phyloP scores from a whole-genome alignment of 2,797 vertebrate genomes.

The Hippocampus kuda region DNA sequence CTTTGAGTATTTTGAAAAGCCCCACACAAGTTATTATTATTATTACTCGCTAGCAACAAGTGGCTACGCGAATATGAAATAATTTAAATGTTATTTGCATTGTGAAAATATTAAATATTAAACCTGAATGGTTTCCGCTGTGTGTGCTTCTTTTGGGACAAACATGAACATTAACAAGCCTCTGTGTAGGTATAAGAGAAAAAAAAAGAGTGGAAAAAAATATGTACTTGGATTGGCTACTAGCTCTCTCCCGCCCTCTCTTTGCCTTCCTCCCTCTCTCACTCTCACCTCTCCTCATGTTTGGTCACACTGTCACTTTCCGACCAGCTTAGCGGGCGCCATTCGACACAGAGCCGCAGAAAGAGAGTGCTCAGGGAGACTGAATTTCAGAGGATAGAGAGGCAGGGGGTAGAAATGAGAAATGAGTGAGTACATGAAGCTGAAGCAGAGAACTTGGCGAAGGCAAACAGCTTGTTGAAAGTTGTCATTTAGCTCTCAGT shows the following conservation, averaged over 20 bases:
- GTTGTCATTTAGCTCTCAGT: constrained; percentile 12
- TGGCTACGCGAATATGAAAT: neutral
- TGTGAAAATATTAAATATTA: neutral
- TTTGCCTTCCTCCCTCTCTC: neutral
- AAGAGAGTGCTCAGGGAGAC: constrained; percentile 25
- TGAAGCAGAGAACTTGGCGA: constrained; percentile 27
- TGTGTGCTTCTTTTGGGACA: neutral
- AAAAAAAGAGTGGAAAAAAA: neutral
- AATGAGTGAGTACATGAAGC: constrained; percentile 28
- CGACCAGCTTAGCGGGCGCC: constrained; percentile 38
- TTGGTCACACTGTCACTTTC: constrained; percentile 34
- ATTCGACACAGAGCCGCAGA: constrained; percentile 23
- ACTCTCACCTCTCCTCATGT: constrained; percentile 30
- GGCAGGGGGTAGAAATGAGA: constrained; percentile 9
- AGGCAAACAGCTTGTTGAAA: constrained; percentile 32
- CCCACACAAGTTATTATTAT: too few relatives aligned
- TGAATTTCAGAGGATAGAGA: constrained; percentile 9
- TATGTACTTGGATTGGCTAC: neutral
- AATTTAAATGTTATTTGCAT: neutral
- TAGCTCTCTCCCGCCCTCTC: constrained; percentile 7
- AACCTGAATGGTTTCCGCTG: neutral
- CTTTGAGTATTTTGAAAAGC: too few relatives aligned
- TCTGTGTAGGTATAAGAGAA: neutral
- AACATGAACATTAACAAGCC: neutral
- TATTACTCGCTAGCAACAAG: neutral